phyloP scores from a whole-genome alignment of 2,888 invertebrate species.

The Euplexia lucipara region DNA sequence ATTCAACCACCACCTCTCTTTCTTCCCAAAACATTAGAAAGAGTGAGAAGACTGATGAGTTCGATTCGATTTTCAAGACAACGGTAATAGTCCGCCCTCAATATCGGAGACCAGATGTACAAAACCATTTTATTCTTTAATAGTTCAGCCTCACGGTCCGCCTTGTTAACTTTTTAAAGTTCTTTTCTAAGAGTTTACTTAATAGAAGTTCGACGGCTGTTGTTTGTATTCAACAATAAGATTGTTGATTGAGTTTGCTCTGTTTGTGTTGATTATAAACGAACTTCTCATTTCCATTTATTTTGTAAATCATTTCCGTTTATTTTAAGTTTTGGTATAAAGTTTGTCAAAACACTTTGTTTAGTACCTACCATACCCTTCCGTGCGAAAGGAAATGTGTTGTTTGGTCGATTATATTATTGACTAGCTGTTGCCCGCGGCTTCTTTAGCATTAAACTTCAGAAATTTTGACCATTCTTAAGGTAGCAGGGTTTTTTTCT shows the following conservation, averaged over 20 bases:
- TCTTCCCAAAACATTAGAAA: slow-evolving; percentile 23
- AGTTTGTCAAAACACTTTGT: slow-evolving; percentile 10
- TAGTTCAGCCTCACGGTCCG: slow-evolving; percentile 63
- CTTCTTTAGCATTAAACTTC: too few relatives aligned
- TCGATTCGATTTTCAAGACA: slow-evolving; percentile 42
- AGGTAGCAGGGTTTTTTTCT: too few relatives aligned
- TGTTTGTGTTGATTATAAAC: slow-evolving; percentile 50
- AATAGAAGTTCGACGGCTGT: slow-evolving; percentile 59
- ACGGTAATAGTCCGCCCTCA: slow-evolving; percentile 57
- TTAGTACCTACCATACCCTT: background rate
- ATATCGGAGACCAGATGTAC: slow-evolving; percentile 67
- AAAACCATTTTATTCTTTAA: slow-evolving; percentile 70
- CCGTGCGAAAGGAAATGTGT: background rate
- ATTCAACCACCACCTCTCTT: slow-evolving; percentile 30
- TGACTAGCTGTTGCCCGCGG: too few relatives aligned
- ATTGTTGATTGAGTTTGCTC: slow-evolving; percentile 49
- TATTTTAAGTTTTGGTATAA: slow-evolving; percentile 5
- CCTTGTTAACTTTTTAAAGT: slow-evolving; percentile 68
- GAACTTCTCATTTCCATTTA: slow-evolving; percentile 25
- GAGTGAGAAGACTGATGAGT: slow-evolving; percentile 18
- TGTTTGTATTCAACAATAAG: slow-evolving; percentile 60
- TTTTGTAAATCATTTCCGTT: slow-evolving; percentile 22
- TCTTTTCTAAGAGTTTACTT: slow-evolving; percentile 61
- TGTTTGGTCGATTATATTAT: too few relatives aligned
- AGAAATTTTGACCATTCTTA: too few relatives aligned